These are phyloP conservation scores for Arrhamphus sclerolepis DNA, from an alignment of 2,797 vertebrate species.

Conservation along the genomic window DNA sequence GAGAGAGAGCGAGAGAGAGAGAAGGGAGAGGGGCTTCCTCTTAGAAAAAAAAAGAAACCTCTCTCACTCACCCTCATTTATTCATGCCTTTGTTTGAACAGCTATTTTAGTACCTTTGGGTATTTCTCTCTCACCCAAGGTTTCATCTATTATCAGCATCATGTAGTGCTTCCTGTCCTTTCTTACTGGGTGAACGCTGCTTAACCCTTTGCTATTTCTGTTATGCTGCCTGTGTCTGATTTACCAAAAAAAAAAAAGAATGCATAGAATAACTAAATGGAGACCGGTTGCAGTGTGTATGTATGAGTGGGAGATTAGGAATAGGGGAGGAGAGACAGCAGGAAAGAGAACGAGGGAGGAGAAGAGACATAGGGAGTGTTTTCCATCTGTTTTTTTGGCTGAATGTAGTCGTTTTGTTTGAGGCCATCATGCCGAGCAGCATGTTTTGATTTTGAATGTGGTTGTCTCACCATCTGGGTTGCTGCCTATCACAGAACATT, in stretches of 20 bases:
- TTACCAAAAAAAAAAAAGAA: constrained; percentile 43
- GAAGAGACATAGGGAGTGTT: constrained; percentile 66
- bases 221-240: constrained; percentile 66
- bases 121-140: constrained; percentile 59
- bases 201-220: constrained; percentile 61
- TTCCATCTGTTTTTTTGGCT: constrained; percentile 75
- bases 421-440: constrained; percentile 59
- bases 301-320: constrained; percentile 30
- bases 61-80: constrained; percentile 64
- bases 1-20: not conserved
- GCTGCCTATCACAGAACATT: constrained; percentile 54
- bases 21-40: constrained; percentile 74
- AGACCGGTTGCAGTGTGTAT: constrained; percentile 26
- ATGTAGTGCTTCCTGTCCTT: constrained; percentile 58
- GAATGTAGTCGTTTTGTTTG: constrained; percentile 68
- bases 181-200: constrained; percentile 46
- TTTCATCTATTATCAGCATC: constrained; percentile 74
- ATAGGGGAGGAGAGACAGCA: constrained; percentile 42
- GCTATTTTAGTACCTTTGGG: constrained; percentile 77
- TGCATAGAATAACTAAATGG: constrained; percentile 50
- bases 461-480: constrained; percentile 68
- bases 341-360: constrained; percentile 62
- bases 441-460: constrained; percentile 63
- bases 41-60: constrained; percentile 39
- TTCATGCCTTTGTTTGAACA: constrained; percentile 75